Conservation (phyloP, 2,113 vertebrate genomes). For the Muntiacus reevesi region DNA sequence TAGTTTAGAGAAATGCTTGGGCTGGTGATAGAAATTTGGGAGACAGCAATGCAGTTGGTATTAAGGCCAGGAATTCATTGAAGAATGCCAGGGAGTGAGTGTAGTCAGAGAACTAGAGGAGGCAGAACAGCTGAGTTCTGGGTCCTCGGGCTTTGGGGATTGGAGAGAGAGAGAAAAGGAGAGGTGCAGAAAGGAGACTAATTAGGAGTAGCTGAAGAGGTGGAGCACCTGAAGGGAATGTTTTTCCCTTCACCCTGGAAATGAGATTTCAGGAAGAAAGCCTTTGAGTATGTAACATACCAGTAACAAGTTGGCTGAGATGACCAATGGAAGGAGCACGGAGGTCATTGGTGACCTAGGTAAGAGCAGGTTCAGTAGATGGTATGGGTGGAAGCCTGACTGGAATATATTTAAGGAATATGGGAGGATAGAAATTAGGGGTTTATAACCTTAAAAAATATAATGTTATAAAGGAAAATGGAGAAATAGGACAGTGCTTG, state of each 20-base stretch:
- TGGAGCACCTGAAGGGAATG: background rate
- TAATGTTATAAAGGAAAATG: background rate
- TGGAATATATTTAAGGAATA: constrained; percentile 3
- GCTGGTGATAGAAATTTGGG: background rate
- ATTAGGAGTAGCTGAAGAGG: background rate
- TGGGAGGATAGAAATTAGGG: background rate
- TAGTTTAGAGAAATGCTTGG: background rate
- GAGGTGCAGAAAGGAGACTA: background rate
- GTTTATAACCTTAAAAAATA: background rate
- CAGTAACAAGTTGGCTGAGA: background rate
- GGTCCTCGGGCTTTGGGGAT: background rate
- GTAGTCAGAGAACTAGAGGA: background rate
- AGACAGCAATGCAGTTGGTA: background rate
- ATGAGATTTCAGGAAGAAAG: background rate
- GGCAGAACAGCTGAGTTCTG: background rate
- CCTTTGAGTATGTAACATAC: background rate
- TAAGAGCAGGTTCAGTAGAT: background rate
- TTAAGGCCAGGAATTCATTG: background rate
- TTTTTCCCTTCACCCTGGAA: background rate
- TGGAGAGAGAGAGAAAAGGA: background rate
- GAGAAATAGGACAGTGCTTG: background rate
- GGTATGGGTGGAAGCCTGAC: background rate
- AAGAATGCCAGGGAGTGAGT: background rate
- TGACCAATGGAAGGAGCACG: background rate
- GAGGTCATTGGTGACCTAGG: background rate